Conservation (phyloP, 2,888 invertebrate species). For the Apodemia hepburni region DNA sequence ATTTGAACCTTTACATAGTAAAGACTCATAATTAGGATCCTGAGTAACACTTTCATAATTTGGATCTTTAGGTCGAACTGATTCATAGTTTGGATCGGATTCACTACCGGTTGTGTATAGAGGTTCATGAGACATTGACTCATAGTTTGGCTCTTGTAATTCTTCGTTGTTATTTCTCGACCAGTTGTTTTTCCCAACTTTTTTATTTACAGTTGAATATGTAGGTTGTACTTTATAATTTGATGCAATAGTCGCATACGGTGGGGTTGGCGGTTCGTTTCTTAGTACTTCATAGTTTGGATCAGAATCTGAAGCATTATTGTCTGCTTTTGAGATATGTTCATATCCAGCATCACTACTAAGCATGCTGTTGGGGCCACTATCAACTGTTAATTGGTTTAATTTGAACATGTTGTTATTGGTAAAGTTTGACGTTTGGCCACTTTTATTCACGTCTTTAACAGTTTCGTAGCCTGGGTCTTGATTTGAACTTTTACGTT, state of each 20-base stretch:
- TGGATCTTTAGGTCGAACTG: slow-evolving; percentile 82
- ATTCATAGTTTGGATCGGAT: slow-evolving; percentile 86
- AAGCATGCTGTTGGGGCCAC: slow-evolving; percentile 80
- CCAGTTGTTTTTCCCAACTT: slow-evolving; percentile 75
- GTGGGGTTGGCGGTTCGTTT: slow-evolving; percentile 74
- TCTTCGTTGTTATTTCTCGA: slow-evolving; percentile 71
- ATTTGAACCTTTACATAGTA: slow-evolving; percentile 83
- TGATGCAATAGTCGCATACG: slow-evolving; percentile 69
- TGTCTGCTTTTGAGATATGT: slow-evolving; percentile 75
- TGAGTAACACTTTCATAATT: slow-evolving; percentile 86
- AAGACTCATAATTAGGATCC: slow-evolving; percentile 85
- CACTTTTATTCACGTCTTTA: slow-evolving; percentile 56
- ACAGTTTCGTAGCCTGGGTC: slow-evolving; percentile 85
- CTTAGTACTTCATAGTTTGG: slow-evolving; percentile 90
- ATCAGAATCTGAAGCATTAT: slow-evolving; percentile 82
- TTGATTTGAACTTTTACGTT: slow-evolving; percentile 62
- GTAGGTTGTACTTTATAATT: slow-evolving; percentile 69
- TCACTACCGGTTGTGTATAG: slow-evolving; percentile 86
- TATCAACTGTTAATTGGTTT: slow-evolving; percentile 58
- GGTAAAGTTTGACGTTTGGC: slow-evolving; percentile 43
- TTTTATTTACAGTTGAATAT: slow-evolving; percentile 79
- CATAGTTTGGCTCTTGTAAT: slow-evolving; percentile 86
- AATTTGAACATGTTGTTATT: slow-evolving; percentile 57
- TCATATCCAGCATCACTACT: slow-evolving; percentile 88
- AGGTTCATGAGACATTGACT: slow-evolving; percentile 84